A percentile compares a stretch with the other conserved stretches of the same genome.
These are phyloP conservation scores for Lepus timidus DNA, from an alignment of 2,113 vertebrate genomes.

Conservation along the genomic window DNA sequence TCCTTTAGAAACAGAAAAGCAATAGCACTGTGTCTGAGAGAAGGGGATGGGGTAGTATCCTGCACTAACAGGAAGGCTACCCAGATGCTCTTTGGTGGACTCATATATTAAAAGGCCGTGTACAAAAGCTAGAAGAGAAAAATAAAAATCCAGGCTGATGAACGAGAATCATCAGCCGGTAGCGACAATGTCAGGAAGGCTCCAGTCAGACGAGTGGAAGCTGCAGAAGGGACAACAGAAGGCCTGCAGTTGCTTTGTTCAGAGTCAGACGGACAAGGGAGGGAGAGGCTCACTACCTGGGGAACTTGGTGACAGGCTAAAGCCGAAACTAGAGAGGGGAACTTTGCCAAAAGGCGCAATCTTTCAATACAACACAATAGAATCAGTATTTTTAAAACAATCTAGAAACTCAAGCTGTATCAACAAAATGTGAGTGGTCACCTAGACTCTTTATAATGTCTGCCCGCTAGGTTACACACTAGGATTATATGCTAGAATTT, in stretches of 20 bases:
- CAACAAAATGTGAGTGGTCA: slow-evolving; percentile 48
- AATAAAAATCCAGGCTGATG: background rate
- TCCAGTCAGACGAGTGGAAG: background rate
- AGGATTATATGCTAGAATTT: background rate
- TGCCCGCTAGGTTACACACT: background rate
- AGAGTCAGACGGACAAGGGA: background rate
- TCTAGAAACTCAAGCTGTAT: background rate
- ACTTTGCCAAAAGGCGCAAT: slow-evolving; percentile 15
- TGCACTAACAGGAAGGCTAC: background rate
- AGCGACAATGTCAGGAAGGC: background rate
- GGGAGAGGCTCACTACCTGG: background rate
- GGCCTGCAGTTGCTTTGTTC: background rate
- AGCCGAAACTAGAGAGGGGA: background rate
- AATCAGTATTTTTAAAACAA: slow-evolving; percentile 58
- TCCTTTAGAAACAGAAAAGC: background rate
- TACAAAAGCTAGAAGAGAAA: slow-evolving; percentile 18
- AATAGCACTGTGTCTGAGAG: background rate
- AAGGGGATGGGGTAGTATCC: background rate
- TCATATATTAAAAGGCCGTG: slow-evolving; percentile 8
- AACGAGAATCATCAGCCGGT: background rate
- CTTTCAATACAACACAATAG: slow-evolving; percentile 34
- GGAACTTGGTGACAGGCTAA: background rate
- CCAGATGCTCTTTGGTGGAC: background rate
- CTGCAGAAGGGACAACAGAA: background rate
- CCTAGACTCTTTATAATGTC: slow-evolving; percentile 50